Evolutionary conservation across 2,113 vertebrate species (phyloP), one percentile per base, ranked within the genome.

Genomic region (Dromaius novaehollandiae): DNA sequence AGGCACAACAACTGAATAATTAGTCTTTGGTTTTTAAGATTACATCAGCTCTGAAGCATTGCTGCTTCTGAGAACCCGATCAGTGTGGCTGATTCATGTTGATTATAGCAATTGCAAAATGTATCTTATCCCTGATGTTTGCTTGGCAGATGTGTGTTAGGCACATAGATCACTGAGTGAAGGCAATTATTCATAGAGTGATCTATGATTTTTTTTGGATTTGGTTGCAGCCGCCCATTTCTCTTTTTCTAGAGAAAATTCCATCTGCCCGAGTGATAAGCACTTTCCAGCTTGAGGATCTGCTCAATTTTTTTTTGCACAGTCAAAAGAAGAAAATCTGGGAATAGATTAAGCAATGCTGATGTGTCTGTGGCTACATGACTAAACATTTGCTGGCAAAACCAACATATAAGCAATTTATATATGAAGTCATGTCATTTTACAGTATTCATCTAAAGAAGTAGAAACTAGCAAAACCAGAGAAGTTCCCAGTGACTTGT

Each of bases 1-100:
- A 77, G 75, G 71, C 87, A 77, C 70, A 88, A 88, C 40, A 89
- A 91, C 89, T 66, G 69, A 91, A 89, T 78, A 95, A 91, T 50
- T 89, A 85, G 55, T 34, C 40, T 80, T 89, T 64, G 75, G 42
- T 51, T 94, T 89, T 84, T 66, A 56, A 86, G 58, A 90, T 92
- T 69, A 71, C 81, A 76, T 94, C 71, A 93, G 44, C 75, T 95
- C 86, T 46, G 66, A 95, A 89, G 10, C 44, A 51, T 66, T 17
- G 50, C 70, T 89, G 70, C 66, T 90, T 86, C 0, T 0, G 74
- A 90, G 84, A 95, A 89, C 48, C 61, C 28, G 55, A 76, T 85
- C 53, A 50, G 25, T 58, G 56, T 55, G 34, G 86, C 65, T 5
- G 9, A 74, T 88, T 89, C 34, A 20, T 1, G 4, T 42, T 22